These are phyloP conservation scores for Halictus rubicundus DNA, from an alignment of 1,140 invertebrate species.

Conservation along the genomic window DNA sequence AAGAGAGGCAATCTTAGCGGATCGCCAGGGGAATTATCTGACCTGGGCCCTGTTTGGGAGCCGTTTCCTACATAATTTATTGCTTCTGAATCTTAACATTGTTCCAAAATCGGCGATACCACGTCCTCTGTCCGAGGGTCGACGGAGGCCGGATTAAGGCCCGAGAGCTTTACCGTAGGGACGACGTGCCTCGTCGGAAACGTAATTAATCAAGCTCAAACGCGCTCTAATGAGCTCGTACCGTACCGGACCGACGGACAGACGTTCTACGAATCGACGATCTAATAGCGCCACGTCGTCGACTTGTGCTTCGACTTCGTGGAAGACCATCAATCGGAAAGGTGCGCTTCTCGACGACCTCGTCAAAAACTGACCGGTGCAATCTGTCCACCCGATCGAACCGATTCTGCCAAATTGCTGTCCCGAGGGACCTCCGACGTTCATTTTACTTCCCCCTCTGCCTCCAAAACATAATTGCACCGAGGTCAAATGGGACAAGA, in stretches of 20 bases:
- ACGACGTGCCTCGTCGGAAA: slow-evolving; percentile 51
- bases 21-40: slow-evolving; percentile 47
- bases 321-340: slow-evolving; percentile 7
- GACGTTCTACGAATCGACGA: slow-evolving; percentile 44
- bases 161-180: slow-evolving; percentile 2
- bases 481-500: too few relatives aligned
- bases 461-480: too few relatives aligned
- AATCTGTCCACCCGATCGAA: not conserved
- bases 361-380: not conserved
- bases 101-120: slow-evolving; percentile 69
- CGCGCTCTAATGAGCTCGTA: slow-evolving; percentile 49
- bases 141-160: slow-evolving; percentile 24
- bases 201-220: slow-evolving; percentile 74
- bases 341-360: not conserved
- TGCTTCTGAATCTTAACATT: slow-evolving; percentile 69
- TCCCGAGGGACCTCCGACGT: too few relatives aligned
- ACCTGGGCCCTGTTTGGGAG: slow-evolving; percentile 60
- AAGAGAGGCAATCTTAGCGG: slow-evolving; percentile 22
- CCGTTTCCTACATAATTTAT: slow-evolving; percentile 74
- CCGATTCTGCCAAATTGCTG: not conserved
- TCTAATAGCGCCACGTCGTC: slow-evolving; percentile 44
- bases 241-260: not conserved
- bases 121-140: slow-evolving; percentile 28
- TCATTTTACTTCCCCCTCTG: too few relatives aligned
- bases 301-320: slow-evolving; percentile 2